Percentiles rank a stretch among this genome's conserved stretches.
Evolutionary conservation across 2,113 vertebrate species (phyloP).

Genomic region (Catharus minimus): DNA sequence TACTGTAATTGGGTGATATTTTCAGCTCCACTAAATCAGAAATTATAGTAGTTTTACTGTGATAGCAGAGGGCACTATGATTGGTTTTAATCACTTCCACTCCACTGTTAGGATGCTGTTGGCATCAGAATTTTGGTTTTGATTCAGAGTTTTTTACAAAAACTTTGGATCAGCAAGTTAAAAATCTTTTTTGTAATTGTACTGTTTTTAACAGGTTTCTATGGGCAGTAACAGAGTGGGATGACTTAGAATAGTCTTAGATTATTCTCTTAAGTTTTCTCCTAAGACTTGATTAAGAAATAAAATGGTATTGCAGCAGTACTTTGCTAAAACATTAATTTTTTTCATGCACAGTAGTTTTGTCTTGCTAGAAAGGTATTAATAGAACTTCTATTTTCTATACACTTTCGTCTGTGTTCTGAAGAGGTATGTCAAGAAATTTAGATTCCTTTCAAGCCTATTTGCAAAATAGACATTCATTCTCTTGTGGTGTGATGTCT

Average conservation of each 20-base stretch:
- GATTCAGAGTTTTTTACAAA: background rate
- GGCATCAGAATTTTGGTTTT: background rate
- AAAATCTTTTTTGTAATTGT: background rate
- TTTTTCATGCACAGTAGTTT: background rate
- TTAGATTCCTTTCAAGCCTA: background rate
- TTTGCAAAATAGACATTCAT: background rate
- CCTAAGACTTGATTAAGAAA: background rate
- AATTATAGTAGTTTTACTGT: background rate
- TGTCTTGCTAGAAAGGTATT: background rate
- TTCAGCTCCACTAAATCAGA: background rate
- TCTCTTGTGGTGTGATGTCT: background rate
- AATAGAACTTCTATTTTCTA: background rate
- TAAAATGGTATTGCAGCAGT: background rate
- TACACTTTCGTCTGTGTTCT: background rate
- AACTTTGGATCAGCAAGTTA: background rate
- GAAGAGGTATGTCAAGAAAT: background rate
- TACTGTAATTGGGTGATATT: background rate
- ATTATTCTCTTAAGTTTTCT: background rate
- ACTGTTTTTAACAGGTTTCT: background rate
- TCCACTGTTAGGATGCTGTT: background rate
- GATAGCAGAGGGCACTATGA: background rate
- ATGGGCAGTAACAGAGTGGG: background rate
- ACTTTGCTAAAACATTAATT: background rate
- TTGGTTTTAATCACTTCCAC: background rate
- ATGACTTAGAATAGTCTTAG: background rate